These are phyloP conservation scores for Bhutanitis thaidina DNA, from an alignment of 2,888 invertebrate genomes.

Conservation along the genomic window DNA sequence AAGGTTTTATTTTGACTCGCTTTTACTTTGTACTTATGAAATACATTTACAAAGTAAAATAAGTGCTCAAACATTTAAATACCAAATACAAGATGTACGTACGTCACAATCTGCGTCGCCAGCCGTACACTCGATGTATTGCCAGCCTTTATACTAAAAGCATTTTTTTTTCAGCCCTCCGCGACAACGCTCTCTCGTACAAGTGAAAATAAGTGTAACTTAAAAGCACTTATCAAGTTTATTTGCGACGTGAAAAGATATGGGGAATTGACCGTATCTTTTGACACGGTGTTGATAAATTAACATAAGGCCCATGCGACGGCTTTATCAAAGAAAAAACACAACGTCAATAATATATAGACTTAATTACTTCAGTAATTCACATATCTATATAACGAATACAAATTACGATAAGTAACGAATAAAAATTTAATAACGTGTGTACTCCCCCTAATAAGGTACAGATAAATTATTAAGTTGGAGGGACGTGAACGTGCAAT, in stretches of 20 bases:
- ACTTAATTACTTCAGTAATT: constrained; percentile 10
- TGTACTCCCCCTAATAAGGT: too few relatives aligned
- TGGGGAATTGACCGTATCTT: not conserved
- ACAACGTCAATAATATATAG: constrained; percentile 2
- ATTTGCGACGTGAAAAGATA: constrained; percentile 13
- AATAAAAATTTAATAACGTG: too few relatives aligned
- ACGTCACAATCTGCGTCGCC: not conserved
- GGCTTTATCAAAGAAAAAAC: not conserved
- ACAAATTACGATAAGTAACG: too few relatives aligned
- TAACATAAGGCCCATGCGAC: not conserved
- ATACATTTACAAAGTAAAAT: too few relatives aligned
- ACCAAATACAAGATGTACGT: too few relatives aligned
- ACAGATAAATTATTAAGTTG: too few relatives aligned
- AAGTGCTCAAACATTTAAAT: too few relatives aligned
- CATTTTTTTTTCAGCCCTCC: not conserved
- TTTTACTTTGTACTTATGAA: too few relatives aligned
- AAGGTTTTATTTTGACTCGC: too few relatives aligned
- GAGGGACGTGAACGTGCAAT: too few relatives aligned
- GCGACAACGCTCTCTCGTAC: constrained; percentile 8
- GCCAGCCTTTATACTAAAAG: not conserved
- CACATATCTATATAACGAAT: too few relatives aligned
- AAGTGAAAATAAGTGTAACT: constrained; percentile 13
- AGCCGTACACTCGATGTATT: not conserved
- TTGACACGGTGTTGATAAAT: not conserved
- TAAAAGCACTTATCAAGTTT: constrained; percentile 20